Evolutionary conservation across 2,888 invertebrate species (phyloP).

Genomic region (Amiota mariae): DNA sequence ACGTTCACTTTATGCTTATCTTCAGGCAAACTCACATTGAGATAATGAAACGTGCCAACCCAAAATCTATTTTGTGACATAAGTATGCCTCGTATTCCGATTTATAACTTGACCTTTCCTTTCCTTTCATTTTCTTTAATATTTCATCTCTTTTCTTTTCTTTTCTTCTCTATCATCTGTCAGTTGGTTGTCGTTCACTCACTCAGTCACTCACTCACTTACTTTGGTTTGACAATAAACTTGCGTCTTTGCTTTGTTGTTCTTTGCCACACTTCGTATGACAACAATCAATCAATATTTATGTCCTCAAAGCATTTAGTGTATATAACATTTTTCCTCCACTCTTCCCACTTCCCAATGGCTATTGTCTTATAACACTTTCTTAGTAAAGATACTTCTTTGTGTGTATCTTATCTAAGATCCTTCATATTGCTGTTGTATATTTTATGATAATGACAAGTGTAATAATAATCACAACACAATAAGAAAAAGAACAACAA

Average conservation of each 20-base stretch:
- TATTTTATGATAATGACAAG: conserved; percentile 62
- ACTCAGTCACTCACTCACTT: not conserved
- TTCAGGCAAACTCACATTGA: too few relatives aligned
- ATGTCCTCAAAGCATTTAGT: conserved; percentile 57
- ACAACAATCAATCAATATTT: conserved; percentile 68
- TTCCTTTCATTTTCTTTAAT: too few relatives aligned
- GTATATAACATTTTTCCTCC: conserved; percentile 29
- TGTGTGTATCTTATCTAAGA: not conserved
- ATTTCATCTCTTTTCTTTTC: too few relatives aligned
- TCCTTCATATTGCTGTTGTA: conserved; percentile 36
- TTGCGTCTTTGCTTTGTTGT: not conserved
- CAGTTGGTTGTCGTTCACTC: not conserved
- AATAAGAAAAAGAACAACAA: conserved; percentile 31
- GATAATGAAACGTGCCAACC: too few relatives aligned
- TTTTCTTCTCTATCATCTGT: not conserved
- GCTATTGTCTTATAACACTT: not conserved
- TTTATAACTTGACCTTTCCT: too few relatives aligned
- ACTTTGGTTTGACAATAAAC: not conserved
- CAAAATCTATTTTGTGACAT: too few relatives aligned
- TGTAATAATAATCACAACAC: conserved; percentile 57
- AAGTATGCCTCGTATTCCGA: too few relatives aligned
- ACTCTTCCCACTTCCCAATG: not conserved
- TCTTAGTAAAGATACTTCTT: not conserved
- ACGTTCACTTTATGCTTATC: too few relatives aligned
- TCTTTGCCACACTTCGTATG: conserved; percentile 43